phyloP scores from a whole-genome alignment of 2,113 vertebrate species.

The Eleginops maclovinus region DNA sequence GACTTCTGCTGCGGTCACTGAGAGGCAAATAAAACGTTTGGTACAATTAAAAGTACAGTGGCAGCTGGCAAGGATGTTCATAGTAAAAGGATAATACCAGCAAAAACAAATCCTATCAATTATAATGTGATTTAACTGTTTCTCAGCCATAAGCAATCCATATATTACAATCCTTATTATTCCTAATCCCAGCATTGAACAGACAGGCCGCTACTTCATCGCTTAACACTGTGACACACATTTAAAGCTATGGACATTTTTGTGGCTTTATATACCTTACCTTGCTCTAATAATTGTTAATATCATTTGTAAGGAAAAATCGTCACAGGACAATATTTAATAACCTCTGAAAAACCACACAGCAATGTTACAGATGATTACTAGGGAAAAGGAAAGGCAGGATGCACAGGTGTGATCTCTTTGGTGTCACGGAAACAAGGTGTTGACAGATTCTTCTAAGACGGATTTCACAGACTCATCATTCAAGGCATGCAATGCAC shows the following conservation, averaged over 20 bases:
- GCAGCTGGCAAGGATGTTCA: neutral
- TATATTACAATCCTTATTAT: neutral
- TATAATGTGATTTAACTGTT: too few relatives aligned
- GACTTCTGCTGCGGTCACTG: conserved; percentile 35
- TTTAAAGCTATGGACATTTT: neutral
- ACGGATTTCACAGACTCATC: conserved; percentile 49
- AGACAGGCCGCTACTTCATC: neutral
- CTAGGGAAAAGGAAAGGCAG: neutral
- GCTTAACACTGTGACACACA: neutral
- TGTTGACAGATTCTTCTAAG: conserved; percentile 17
- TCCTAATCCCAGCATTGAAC: neutral
- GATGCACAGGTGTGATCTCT: conserved; percentile 4
- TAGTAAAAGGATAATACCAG: too few relatives aligned
- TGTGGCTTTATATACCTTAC: neutral
- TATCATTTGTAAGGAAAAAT: neutral
- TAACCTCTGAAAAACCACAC: neutral
- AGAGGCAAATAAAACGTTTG: conserved; percentile 35
- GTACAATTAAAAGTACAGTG: conserved; percentile 24
- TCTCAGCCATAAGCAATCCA: neutral
- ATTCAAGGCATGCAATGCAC: conserved; percentile 33
- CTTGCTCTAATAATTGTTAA: neutral
- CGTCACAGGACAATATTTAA: neutral
- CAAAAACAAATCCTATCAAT: too few relatives aligned
- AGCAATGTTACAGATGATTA: neutral
- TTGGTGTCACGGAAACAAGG: conserved; percentile 16